Evolutionary conservation across 2,113 vertebrate genomes (phyloP).

Genomic region (Phaethornis superciliosus): DNA sequence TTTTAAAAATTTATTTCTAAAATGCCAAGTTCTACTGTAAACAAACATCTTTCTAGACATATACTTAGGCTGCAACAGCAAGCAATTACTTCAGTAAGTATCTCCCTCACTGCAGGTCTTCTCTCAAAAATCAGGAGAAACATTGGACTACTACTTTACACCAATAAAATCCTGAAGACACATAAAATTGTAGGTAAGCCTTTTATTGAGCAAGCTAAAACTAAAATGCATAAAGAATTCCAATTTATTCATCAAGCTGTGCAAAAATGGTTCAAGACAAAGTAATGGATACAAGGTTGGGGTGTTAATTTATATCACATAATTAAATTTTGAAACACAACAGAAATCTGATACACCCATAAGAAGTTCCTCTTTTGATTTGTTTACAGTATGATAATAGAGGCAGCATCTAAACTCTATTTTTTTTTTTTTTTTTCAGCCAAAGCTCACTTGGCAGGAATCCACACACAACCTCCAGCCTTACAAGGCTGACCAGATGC

Average conservation of each 20-base stretch:
- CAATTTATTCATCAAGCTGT: neutral
- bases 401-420: neutral
- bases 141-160: neutral
- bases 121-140: neutral
- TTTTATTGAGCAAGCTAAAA: conserved; percentile 1
- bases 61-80: neutral
- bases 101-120: neutral
- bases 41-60: neutral
- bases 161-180: neutral
- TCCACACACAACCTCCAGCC: neutral
- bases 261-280: conserved; percentile 19
- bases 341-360: conserved; percentile 31
- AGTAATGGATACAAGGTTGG: neutral
- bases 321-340: conserved; percentile 24
- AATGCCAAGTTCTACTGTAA: neutral
- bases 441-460: conserved; percentile 33
- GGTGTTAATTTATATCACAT: neutral
- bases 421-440: neutral
- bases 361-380: neutral
- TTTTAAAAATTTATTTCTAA: neutral
- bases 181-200: neutral
- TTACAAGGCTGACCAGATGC: conserved; percentile 19
- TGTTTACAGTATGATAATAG: neutral
- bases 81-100: neutral
- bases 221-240: neutral